Base-by-base conservation (phyloP, 1,140 invertebrate genomes). In the Brachystomella parvula region DNA sequence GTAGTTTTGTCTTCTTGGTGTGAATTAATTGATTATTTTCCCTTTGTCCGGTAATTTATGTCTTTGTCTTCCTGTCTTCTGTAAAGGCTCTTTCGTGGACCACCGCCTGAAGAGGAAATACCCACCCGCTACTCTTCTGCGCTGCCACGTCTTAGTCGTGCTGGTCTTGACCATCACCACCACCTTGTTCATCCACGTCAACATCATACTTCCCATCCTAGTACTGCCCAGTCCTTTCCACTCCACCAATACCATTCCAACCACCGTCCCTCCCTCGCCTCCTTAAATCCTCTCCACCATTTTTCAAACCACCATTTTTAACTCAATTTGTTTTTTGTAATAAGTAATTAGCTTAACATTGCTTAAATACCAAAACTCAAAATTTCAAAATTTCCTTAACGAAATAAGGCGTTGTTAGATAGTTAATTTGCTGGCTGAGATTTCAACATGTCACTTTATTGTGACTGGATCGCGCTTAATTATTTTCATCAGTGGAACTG, bases 31-130 rank as follows among this genome's bases (percentile, higher is more conserved):
- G n/a, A n/a, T n/a, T n/a, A n/a, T n/a, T n/a, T n/a, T n/a, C n/a
- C n/a, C n/a, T n/a, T n/a, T n/a, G n/a, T n/a, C n/a, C n/a, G n/a
- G n/a, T n/a, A n/a, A n/a, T 66, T 65, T 47, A 39, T 61, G 59
- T 68, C 28, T 63, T 65, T 57, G 47, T 30, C 30, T 69, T 64
- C 32, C 44, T 71, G 47, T 59, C 24, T 44, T 2, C 67, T 29
- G 58, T 59, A 56, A 65, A 72, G 71, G 64, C 71, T 68, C 63
- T 70, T 72, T 69, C 71, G 66, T 68, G 71, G 71, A 67, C 71
- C 66, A 21, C 44, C 61, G 24, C 44, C 61, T n/a, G 72, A 70
- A 63, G 72, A 73, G 32, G 69, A 71, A 59, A 56, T 53, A 49
- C 24, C 64, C 21, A 3, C 33, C 47, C 21, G 66, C 64, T 58